phyloP scores from a whole-genome alignment of 2,888 invertebrate species.

The Liopterus haemorrhoidalis region DNA sequence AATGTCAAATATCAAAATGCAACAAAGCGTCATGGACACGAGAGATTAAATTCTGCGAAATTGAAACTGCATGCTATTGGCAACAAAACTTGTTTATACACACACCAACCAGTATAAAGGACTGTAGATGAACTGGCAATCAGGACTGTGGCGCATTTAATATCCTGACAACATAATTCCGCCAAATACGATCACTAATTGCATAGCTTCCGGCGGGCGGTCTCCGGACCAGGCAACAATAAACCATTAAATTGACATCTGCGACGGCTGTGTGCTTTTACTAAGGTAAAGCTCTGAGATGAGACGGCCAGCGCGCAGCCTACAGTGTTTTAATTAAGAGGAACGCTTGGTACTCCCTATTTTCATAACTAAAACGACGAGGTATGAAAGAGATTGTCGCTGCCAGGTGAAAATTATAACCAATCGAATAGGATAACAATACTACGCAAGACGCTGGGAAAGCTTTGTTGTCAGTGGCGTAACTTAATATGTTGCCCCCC shows the following conservation, averaged over 20 bases:
- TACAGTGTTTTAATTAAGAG: constrained; percentile 12
- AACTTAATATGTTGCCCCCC: too few relatives aligned
- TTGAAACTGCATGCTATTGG: constrained; percentile 9
- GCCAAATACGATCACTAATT: constrained; percentile 20
- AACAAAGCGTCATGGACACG: too few relatives aligned
- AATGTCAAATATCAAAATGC: too few relatives aligned
- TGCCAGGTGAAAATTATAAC: too few relatives aligned
- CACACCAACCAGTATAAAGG: neutral
- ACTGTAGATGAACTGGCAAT: constrained; percentile 6
- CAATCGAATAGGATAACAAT: too few relatives aligned
- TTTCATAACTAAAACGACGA: too few relatives aligned
- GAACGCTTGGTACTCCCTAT: too few relatives aligned
- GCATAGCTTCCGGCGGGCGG: constrained; percentile 10
- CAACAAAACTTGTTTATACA: neutral
- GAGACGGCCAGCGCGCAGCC: constrained; percentile 1
- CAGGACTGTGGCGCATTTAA: constrained; percentile 12
- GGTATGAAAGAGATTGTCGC: too few relatives aligned
- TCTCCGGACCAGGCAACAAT: neutral
- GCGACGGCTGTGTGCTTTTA: neutral
- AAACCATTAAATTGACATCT: constrained; percentile 9
- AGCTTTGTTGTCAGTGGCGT: too few relatives aligned
- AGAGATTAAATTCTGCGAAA: too few relatives aligned
- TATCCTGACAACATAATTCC: constrained; percentile 20
- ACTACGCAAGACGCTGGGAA: too few relatives aligned
- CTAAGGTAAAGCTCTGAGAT: too few relatives aligned